phyloP scores from a whole-genome alignment of 2,797 vertebrate species.

The Acanthurus lineatus region DNA sequence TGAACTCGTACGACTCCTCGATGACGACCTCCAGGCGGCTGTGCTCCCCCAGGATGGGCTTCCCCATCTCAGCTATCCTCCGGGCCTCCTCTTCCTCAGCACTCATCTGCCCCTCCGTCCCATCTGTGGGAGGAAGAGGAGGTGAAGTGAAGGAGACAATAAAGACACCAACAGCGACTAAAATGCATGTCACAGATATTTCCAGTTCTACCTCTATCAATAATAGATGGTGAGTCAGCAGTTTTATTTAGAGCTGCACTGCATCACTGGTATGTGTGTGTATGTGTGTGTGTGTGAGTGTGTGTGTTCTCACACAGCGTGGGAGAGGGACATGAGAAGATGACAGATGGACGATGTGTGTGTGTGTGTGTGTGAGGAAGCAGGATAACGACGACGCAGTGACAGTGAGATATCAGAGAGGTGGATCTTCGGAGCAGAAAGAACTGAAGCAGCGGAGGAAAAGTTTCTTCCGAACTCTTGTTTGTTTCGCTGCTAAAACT shows the following conservation, averaged over 20 bases:
- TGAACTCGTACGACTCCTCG: constrained; percentile 96
- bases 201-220: constrained; percentile 16
- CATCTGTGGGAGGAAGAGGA: constrained; percentile 76
- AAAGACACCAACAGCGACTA: constrained; percentile 1
- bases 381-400: neutral
- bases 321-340: constrained; percentile 18
- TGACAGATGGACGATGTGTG: constrained; percentile 18
- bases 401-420: neutral
- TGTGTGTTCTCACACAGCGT: constrained; percentile 10
- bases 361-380: constrained; percentile 14
- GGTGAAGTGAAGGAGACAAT: constrained; percentile 16
- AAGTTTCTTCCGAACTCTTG: constrained; percentile 2
- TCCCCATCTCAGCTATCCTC: constrained; percentile 94
- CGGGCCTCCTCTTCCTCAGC: constrained; percentile 92
- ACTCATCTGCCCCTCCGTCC: constrained; percentile 87
- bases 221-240: constrained; percentile 37
- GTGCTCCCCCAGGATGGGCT: constrained; percentile 93
- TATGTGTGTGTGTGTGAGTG: neutral
- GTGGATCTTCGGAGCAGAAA: constrained; percentile 5
- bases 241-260: constrained; percentile 4
- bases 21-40: constrained; percentile 93
- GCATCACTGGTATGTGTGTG: constrained; percentile 6
- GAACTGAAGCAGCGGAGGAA: neutral
- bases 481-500: neutral
- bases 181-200: constrained; percentile 6